These are phyloP conservation scores for Platysteira castanea DNA, from an alignment of 2,113 vertebrate species.

Conservation along the genomic window DNA sequence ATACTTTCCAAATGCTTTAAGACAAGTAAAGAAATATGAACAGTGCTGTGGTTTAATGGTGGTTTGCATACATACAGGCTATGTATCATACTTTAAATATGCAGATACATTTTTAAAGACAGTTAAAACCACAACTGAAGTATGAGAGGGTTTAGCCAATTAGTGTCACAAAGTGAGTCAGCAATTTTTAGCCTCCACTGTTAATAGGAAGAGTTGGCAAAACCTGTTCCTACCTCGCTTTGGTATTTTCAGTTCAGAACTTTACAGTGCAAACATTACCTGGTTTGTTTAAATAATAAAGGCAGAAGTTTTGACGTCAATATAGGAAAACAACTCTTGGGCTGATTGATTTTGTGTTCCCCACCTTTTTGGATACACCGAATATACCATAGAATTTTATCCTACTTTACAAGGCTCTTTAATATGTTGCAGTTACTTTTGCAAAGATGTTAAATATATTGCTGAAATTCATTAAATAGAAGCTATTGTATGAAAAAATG, in stretches of 20 bases:
- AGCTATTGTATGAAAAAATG: constrained; percentile 12
- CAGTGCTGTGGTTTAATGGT: not conserved
- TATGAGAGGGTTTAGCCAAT: not conserved
- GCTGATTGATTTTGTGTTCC: not conserved
- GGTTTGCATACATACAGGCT: not conserved
- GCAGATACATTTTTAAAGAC: not conserved
- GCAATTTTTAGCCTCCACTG: not conserved
- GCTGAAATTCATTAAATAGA: constrained; percentile 12
- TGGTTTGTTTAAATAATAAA: constrained; percentile 49
- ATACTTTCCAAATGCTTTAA: not conserved
- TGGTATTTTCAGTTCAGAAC: constrained; percentile 26
- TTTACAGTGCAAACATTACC: constrained; percentile 14
- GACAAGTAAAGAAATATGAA: not conserved
- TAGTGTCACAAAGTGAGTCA: not conserved
- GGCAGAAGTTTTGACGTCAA: not conserved
- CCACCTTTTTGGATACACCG: not conserved
- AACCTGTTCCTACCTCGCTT: not conserved
- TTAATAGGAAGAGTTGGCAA: not conserved
- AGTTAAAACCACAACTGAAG: not conserved
- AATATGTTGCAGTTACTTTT: not conserved
- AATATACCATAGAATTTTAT: not conserved
- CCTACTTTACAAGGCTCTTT: not conserved
- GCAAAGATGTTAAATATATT: not conserved
- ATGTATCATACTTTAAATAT: not conserved
- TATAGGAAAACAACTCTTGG: not conserved